These are phyloP conservation scores for Meloe dianella DNA, from an alignment of 2,888 invertebrate genomes.

Conservation along the genomic window DNA sequence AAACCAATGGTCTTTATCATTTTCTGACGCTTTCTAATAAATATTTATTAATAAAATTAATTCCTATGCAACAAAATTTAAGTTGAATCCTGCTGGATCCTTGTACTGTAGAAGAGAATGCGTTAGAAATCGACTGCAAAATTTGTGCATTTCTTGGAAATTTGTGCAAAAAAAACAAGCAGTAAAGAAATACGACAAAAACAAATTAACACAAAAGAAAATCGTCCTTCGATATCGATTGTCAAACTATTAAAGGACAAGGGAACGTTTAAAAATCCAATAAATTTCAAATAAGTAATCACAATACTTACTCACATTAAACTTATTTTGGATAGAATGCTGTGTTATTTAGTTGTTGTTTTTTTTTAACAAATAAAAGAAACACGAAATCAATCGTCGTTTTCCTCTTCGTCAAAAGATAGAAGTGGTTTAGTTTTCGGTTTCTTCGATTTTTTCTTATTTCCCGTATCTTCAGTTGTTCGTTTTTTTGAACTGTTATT, in stretches of 20 bases:
- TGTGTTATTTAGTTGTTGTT: too few species aligned
- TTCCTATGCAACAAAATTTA: background rate
- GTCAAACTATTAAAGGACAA: background rate
- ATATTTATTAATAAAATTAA: conserved; percentile 27
- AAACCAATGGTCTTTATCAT: conserved; percentile 44
- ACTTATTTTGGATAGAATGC: background rate
- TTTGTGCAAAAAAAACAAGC: too few species aligned
- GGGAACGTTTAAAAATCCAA: too few species aligned
- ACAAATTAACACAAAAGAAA: too few species aligned
- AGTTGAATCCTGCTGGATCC: background rate
- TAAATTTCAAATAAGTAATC: background rate
- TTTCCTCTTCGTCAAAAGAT: conserved; percentile 60
- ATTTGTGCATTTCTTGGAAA: too few species aligned
- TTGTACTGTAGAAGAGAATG: background rate
- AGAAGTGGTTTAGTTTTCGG: conserved; percentile 54
- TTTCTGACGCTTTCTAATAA: conserved; percentile 37
- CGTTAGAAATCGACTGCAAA: too few species aligned
- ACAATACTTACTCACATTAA: background rate
- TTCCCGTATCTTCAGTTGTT: conserved; percentile 28
- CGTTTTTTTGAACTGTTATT: conserved; percentile 39
- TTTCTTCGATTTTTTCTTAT: conserved; percentile 50
- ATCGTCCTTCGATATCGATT: too few species aligned
- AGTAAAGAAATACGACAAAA: too few species aligned
- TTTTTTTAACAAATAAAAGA: background rate
- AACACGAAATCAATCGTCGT: conserved; percentile 38